Evolutionary conservation across 2,888 invertebrate species (phyloP).

Genomic region (Aspidiotus rigidus): DNA sequence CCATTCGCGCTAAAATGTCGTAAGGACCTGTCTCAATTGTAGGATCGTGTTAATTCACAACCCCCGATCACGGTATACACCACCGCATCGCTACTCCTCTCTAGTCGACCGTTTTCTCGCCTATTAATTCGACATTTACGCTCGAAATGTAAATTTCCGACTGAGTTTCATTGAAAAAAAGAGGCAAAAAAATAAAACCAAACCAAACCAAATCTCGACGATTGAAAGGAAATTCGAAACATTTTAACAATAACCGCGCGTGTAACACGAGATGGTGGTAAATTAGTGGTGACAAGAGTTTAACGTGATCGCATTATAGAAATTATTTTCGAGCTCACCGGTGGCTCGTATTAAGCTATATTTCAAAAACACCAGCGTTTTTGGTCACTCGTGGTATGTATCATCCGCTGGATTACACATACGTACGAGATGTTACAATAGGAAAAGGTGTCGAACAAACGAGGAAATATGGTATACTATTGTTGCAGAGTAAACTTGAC

Average conservation of each 20-base stretch:
- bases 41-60: constrained; percentile 6
- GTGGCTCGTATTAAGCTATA: too few species aligned
- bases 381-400: too few species aligned
- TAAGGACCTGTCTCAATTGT: constrained; percentile 9
- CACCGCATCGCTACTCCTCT: neutral
- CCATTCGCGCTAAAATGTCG: constrained; percentile 12
- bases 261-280: neutral
- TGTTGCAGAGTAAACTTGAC: too few species aligned
- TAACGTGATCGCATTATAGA: too few species aligned
- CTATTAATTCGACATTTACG: constrained; percentile 1
- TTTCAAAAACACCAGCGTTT: too few species aligned
- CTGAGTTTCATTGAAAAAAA: neutral
- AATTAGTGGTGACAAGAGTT: neutral
- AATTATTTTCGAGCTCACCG: too few species aligned
- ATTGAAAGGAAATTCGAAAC: neutral
- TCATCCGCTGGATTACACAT: too few species aligned
- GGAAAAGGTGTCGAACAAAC: too few species aligned
- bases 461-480: too few species aligned
- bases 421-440: too few species aligned
- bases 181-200: neutral
- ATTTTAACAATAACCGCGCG: neutral
- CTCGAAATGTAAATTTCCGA: constrained; percentile 4
- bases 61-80: neutral
- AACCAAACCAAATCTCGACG: too few species aligned
- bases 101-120: neutral